phyloP scores from a whole-genome alignment of 2,113 vertebrate species.

The Chiloscyllium plagiosum region DNA sequence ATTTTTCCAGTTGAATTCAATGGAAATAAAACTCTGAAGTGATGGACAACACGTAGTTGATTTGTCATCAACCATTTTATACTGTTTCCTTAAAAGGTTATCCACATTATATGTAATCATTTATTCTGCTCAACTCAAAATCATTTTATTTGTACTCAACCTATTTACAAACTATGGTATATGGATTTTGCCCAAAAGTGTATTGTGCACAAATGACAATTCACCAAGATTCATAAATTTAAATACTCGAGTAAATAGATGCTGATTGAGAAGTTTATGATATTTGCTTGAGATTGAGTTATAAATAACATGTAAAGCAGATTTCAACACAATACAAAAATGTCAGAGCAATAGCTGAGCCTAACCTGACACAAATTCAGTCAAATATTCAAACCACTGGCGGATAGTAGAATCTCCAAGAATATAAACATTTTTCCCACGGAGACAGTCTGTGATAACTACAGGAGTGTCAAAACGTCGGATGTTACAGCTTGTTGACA shows the following conservation, averaged over 20 bases:
- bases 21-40: not conserved
- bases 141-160: not conserved
- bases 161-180: not conserved
- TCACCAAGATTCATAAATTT: not conserved
- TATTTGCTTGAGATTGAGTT: not conserved
- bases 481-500: slow-evolving; percentile 55
- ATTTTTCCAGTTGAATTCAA: not conserved
- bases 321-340: not conserved
- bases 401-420: slow-evolving; percentile 91
- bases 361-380: slow-evolving; percentile 73
- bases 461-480: slow-evolving; percentile 60
- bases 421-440: slow-evolving; percentile 77
- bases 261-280: too few species aligned
- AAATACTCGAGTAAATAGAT: not conserved
- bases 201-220: not conserved
- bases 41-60: not conserved
- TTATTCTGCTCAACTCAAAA: not conserved
- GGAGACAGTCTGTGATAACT: slow-evolving; percentile 64
- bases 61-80: not conserved
- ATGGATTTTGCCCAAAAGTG: not conserved
- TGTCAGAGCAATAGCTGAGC: not conserved
- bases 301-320: not conserved
- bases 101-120: not conserved
- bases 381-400: slow-evolving; percentile 94
- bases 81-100: not conserved